These are phyloP conservation scores for Cetonia aurata DNA, from an alignment of 2,888 invertebrate genomes.

Conservation along the genomic window DNA sequence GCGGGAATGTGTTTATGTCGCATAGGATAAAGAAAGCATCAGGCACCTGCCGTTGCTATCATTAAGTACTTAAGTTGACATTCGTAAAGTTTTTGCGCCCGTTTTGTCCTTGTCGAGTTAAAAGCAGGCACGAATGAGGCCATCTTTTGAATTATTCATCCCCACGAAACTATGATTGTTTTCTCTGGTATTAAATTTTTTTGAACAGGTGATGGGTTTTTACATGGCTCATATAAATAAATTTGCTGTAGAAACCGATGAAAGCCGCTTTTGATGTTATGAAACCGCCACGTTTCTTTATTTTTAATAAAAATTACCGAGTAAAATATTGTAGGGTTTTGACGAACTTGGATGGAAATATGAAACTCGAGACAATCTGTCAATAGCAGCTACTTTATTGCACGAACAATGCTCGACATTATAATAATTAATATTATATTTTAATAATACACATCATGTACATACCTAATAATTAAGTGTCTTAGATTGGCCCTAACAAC, in stretches of 20 bases:
- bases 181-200: constrained; percentile 19
- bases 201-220: constrained; percentile 9
- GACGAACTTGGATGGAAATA: constrained; percentile 10
- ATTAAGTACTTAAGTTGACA: constrained; percentile 34
- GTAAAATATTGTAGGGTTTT: no score
- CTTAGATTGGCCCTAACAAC: constrained; percentile 48
- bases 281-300: no score
- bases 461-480: constrained; percentile 46
- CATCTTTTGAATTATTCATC: constrained; percentile 29
- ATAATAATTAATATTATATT: constrained; percentile 43
- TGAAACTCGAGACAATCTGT: constrained; percentile 30
- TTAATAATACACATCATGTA: constrained; percentile 46
- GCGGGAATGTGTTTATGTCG: constrained; percentile 5
- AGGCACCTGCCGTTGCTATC: constrained; percentile 38
- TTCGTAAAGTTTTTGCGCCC: constrained; percentile 31
- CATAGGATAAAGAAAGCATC: constrained; percentile 29
- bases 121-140: constrained; percentile 18
- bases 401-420: constrained; percentile 47
- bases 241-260: not conserved
- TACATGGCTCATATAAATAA: constrained; percentile 17
- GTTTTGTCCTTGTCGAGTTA: constrained; percentile 23
- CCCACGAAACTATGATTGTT: constrained; percentile 29
- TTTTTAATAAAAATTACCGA: no score
- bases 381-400: constrained; percentile 48
- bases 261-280: no score